Conservation (phyloP, 1,140 invertebrate genomes). For the Procambarus virginalis region DNA sequence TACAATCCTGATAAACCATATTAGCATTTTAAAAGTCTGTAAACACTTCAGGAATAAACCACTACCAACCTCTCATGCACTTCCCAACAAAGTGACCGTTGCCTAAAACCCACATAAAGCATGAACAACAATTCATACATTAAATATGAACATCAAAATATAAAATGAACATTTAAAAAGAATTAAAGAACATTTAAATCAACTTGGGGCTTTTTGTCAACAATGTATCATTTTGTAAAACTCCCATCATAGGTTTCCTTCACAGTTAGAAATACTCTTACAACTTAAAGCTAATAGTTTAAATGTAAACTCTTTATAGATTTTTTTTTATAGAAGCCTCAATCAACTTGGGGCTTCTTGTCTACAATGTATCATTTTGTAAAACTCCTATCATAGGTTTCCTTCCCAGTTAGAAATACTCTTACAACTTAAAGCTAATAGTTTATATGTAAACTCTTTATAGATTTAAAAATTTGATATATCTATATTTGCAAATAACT, state of each 20-base stretch:
- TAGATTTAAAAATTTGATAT: constrained; percentile 4
- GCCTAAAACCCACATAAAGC: not conserved
- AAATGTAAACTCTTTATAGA: too few relatives aligned
- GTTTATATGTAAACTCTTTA: not conserved
- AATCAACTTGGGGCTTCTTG: not conserved
- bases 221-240: not conserved
- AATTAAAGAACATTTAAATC: not conserved
- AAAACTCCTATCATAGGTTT: not conserved
- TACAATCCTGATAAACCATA: constrained; percentile 4
- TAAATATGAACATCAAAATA: not conserved
- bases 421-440: not conserved
- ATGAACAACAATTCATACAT: not conserved
- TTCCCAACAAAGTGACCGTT: not conserved
- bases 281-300: not conserved
- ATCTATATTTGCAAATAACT: not conserved
- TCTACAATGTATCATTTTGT: not conserved
- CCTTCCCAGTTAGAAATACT: not conserved
- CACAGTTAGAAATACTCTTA: not conserved
- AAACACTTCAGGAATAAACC: not conserved
- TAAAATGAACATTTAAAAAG: not conserved
- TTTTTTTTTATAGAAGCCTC: too few relatives aligned
- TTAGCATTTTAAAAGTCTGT: not conserved
- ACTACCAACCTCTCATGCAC: not conserved
- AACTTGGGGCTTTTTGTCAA: not conserved
- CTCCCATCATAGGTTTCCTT: not conserved